Evolutionary conservation across 2,797 vertebrate species (phyloP).

Genomic region (Ateles fusciceps): DNA sequence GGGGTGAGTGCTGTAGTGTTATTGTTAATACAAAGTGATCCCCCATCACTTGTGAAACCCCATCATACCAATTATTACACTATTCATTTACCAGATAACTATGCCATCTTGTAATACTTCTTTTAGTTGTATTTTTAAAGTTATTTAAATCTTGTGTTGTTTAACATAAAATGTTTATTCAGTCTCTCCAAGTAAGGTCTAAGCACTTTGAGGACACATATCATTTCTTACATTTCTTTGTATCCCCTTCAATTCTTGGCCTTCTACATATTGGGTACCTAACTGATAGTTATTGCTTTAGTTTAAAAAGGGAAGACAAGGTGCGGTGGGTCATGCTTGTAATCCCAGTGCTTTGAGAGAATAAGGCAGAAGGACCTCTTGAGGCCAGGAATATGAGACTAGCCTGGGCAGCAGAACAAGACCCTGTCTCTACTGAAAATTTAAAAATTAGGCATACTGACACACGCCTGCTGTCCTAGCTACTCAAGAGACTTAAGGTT

Average conservation of each 20-base stretch:
- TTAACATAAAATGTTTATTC: slow-evolving; percentile 38
- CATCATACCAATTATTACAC: background rate
- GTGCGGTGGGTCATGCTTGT: background rate
- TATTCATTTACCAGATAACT: background rate
- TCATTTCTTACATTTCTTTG: slow-evolving; percentile 32
- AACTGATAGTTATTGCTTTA: background rate
- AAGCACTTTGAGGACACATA: background rate
- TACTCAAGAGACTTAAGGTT: background rate
- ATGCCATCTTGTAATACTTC: background rate
- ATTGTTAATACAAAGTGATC: background rate
- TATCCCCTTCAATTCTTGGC: slow-evolving; percentile 10
- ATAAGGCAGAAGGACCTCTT: background rate
- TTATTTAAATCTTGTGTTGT: slow-evolving; percentile 18
- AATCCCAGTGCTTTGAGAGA: background rate
- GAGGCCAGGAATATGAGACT: background rate
- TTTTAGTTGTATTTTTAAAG: slow-evolving; percentile 28
- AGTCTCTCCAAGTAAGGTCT: background rate
- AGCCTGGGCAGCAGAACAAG: background rate
- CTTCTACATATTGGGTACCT: background rate
- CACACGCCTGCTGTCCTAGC: background rate
- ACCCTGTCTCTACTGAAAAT: background rate
- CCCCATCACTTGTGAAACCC: background rate
- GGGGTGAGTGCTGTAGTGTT: background rate
- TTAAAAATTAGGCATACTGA: background rate
- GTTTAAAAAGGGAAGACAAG: background rate